Conservation (phyloP, 1,140 invertebrate genomes). For the Drosophila jambulina region DNA sequence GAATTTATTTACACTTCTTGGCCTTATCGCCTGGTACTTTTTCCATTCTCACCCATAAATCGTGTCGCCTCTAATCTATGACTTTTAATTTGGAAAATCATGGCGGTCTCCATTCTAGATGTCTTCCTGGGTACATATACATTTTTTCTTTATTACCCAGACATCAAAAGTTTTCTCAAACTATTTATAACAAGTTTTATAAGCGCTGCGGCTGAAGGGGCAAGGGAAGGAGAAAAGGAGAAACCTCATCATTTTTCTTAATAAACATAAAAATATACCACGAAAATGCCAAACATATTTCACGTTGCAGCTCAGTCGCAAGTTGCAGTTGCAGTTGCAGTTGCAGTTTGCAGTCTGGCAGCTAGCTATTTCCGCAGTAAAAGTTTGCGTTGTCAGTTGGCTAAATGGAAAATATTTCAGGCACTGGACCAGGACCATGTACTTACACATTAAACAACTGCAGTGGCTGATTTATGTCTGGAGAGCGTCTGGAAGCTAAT, state of each 20-base stretch:
- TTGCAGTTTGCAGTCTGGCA: conserved; percentile 22
- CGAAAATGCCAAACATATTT: conserved; percentile 56
- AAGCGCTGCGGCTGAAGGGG: not conserved
- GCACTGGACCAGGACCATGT: conserved; percentile 17
- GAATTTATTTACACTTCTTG: conserved; percentile 28
- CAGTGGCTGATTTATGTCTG: conserved; percentile 38
- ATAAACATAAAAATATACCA: conserved; percentile 49
- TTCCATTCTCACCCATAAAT: conserved; percentile 9
- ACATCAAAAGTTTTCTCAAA: conserved; percentile 12
- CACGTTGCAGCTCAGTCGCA: conserved; percentile 26
- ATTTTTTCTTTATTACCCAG: not conserved
- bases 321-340: conserved; percentile 17
- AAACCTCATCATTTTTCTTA: conserved; percentile 54
- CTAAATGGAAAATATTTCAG: conserved; percentile 51
- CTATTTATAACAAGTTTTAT: conserved; percentile 39
- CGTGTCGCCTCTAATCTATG: not conserved
- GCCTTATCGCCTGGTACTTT: conserved; percentile 14
- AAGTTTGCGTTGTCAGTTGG: conserved; percentile 47
- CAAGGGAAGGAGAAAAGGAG: not conserved
- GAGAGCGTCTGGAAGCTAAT: conserved; percentile 22
- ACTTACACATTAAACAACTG: conserved; percentile 42
- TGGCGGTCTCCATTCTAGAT: not conserved
- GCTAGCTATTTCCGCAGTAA: conserved; percentile 43
- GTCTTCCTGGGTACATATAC: not conserved
- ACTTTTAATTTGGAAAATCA: conserved; percentile 2